Conservation (phyloP, 2,888 invertebrate species). For the Acrobasis repandana region DNA sequence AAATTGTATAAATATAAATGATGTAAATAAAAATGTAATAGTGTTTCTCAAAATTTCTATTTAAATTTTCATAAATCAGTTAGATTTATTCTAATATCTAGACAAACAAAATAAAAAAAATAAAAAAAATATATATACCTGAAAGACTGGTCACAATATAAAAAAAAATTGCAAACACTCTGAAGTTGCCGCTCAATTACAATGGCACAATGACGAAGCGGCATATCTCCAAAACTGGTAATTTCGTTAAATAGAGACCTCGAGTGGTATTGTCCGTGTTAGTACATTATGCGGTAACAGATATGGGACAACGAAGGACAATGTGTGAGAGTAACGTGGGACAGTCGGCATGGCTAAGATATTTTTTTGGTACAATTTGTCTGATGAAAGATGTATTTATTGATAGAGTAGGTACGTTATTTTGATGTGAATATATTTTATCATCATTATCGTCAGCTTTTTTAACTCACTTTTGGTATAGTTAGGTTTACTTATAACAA, state of each 20-base stretch:
- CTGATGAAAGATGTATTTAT: conserved; percentile 9
- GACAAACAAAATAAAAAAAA: neutral
- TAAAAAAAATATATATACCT: neutral
- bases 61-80: no score
- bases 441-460: no score
- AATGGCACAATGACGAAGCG: conserved; percentile 44
- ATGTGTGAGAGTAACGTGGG: conserved; percentile 72
- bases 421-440: no score
- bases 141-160: conserved; percentile 1
- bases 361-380: conserved; percentile 24
- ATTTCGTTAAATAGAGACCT: conserved; percentile 79
- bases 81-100: no score
- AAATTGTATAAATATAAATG: no score
- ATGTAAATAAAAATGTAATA: no score
- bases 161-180: conserved; percentile 32
- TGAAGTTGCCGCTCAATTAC: conserved; percentile 55
- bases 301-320: conserved; percentile 71
- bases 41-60: no score
- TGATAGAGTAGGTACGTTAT: neutral
- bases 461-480: no score
- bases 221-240: conserved; percentile 60
- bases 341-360: conserved; percentile 25
- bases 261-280: conserved; percentile 60
- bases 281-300: conserved; percentile 81
- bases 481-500: neutral